Evolutionary conservation across 2,797 vertebrate species (phyloP).

Genomic region (Sphenodon punctatus): DNA sequence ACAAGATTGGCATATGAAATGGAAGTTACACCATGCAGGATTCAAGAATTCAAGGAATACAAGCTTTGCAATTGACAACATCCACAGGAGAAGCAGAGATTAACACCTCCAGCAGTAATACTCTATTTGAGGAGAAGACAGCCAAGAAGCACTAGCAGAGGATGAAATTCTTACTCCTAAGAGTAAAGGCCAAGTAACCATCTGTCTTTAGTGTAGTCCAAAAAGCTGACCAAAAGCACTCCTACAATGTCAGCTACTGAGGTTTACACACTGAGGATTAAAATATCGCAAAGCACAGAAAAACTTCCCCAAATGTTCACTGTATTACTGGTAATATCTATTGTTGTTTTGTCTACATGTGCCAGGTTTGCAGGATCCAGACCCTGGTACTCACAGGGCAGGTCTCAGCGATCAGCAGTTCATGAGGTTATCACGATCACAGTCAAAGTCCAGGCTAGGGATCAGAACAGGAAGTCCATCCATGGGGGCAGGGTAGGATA

Average conservation of each 20-base stretch:
- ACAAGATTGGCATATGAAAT: conserved; percentile 44
- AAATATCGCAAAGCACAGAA: conserved; percentile 53
- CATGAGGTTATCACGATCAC: too few relatives aligned
- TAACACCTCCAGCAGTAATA: conserved; percentile 52
- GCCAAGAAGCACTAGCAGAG: conserved; percentile 25
- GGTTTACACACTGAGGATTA: conserved; percentile 23
- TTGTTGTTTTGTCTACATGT: conserved; percentile 23
- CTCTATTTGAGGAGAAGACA: conserved; percentile 30
- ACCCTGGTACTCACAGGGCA: too few relatives aligned
- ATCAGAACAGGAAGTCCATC: too few relatives aligned
- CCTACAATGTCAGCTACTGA: conserved; percentile 60
- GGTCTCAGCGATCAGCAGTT: too few relatives aligned
- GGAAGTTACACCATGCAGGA: conserved; percentile 47
- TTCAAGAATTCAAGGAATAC: conserved; percentile 39
- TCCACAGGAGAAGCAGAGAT: conserved; percentile 47
- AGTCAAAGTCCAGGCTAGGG: too few relatives aligned
- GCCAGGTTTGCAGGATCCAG: too few relatives aligned
- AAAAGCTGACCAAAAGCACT: conserved; percentile 40
- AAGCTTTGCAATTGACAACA: conserved; percentile 39
- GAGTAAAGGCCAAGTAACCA: conserved; percentile 44
- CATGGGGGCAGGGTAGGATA: too few relatives aligned
- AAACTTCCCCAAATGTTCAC: conserved; percentile 45
- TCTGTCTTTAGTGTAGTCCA: conserved; percentile 53
- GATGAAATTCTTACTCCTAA: conserved; percentile 45
- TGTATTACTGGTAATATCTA: conserved; percentile 49